Percentiles rank a stretch among this genome's conserved stretches.
Conservation (phyloP, 2,888 invertebrate genomes). For the Cheilosia soror region DNA sequence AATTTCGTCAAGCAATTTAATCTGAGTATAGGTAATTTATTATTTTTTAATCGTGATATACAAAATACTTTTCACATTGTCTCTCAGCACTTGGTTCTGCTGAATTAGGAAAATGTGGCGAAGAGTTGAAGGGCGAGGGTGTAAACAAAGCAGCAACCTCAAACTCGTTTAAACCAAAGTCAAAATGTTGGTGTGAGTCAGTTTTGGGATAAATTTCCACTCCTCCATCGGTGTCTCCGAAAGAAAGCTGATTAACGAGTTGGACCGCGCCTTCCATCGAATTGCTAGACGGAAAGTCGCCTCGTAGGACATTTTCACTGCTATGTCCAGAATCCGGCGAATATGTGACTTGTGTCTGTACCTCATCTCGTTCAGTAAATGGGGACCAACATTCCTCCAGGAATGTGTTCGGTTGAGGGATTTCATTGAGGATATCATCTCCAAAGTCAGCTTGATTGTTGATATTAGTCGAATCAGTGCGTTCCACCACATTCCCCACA, state of each 20-base stretch:
- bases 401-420: not conserved
- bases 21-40: too few species aligned
- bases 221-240: not conserved
- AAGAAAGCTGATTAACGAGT: not conserved
- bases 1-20: too few species aligned
- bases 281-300: not conserved
- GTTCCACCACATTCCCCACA: conserved; percentile 19
- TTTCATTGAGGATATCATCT: not conserved
- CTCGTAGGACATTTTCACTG: conserved; percentile 1
- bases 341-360: not conserved
- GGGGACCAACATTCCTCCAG: not conserved
- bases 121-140: too few species aligned
- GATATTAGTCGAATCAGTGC: not conserved
- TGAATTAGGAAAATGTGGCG: not conserved
- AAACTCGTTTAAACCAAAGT: not conserved
- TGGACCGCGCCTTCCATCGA: not conserved
- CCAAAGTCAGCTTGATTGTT: not conserved
- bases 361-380: not conserved
- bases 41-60: too few species aligned
- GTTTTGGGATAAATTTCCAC: not conserved
- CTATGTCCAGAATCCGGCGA: conserved; percentile 30
- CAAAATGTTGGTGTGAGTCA: not conserved
- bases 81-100: not conserved
- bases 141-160: not conserved
- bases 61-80: too few species aligned